These are phyloP conservation scores for Orgyia antiqua DNA, from an alignment of 2,888 invertebrate species.

Conservation along the genomic window DNA sequence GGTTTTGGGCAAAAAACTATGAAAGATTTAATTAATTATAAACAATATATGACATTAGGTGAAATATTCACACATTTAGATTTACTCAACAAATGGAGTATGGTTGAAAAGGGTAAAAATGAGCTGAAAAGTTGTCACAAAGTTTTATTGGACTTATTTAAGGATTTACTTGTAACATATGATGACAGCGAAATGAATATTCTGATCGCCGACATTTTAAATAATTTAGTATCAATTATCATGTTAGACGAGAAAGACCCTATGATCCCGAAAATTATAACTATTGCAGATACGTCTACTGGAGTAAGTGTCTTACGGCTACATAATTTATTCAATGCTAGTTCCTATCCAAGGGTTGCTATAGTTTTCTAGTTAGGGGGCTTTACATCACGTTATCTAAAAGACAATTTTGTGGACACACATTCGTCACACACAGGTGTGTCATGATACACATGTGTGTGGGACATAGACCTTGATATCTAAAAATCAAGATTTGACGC, in stretches of 20 bases:
- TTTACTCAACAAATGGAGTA: slow-evolving; percentile 43
- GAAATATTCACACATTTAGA: slow-evolving; percentile 54
- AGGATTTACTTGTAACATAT: slow-evolving; percentile 47
- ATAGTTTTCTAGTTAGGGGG: too few species aligned
- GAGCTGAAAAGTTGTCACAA: slow-evolving; percentile 40
- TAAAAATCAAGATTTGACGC: too few species aligned
- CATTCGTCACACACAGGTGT: too few species aligned
- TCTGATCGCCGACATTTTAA: slow-evolving; percentile 47
- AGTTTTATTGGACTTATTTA: slow-evolving; percentile 43
- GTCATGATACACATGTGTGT: too few species aligned
- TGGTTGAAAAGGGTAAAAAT: slow-evolving; percentile 32
- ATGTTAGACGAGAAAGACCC: slow-evolving; percentile 23
- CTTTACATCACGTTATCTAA: too few species aligned
- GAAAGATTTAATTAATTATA: slow-evolving; percentile 37
- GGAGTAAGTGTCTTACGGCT: slow-evolving; percentile 39
- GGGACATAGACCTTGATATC: too few species aligned
- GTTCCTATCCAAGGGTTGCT: too few species aligned
- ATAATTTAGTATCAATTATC: slow-evolving; percentile 45
- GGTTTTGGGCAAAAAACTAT: slow-evolving; percentile 46
- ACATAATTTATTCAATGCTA: too few species aligned
- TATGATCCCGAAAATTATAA: slow-evolving; percentile 21
- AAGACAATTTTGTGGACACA: too few species aligned
- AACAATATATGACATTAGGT: slow-evolving; percentile 51
- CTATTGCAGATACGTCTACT: slow-evolving; percentile 39
- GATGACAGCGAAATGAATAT: slow-evolving; percentile 60